phyloP scores from a whole-genome alignment of 2,113 vertebrate genomes.

The Salvelinus alpinus region DNA sequence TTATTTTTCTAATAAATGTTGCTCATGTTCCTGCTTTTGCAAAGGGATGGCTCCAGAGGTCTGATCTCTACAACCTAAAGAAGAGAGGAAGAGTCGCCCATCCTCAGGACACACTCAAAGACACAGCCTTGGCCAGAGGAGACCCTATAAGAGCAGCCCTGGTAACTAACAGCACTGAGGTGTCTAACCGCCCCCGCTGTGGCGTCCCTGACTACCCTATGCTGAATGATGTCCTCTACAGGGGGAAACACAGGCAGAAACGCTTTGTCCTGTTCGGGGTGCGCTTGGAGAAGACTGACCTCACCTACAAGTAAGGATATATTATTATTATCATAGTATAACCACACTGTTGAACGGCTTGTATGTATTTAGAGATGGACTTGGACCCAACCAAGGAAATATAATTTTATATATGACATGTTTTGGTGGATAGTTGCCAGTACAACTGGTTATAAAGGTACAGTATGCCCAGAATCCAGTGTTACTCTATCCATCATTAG shows the following conservation, averaged over 20 bases:
- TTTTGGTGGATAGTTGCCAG: not conserved
- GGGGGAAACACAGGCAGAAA: constrained; percentile 76
- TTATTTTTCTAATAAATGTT: not conserved
- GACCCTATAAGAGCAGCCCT: not conserved
- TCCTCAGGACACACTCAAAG: constrained; percentile 53
- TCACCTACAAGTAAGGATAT: constrained; percentile 88
- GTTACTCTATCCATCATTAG: not conserved
- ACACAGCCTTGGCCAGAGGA: constrained; percentile 6
- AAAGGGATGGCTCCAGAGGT: constrained; percentile 46
- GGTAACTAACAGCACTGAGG: constrained; percentile 9
- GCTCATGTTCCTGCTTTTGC: not conserved
- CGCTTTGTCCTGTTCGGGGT: constrained; percentile 86
- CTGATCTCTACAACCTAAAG: constrained; percentile 38
- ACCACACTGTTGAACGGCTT: too few species aligned
- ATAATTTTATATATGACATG: too few species aligned
- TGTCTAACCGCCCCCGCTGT: constrained; percentile 79
- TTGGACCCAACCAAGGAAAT: too few species aligned
- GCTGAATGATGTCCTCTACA: constrained; percentile 29
- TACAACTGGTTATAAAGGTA: not conserved
- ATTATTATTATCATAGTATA: not conserved
- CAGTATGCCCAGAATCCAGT: not conserved
- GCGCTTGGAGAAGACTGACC: constrained; percentile 83
- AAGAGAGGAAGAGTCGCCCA: constrained; percentile 60
- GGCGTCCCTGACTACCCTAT: constrained; percentile 81
- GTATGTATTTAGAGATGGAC: too few species aligned